Base-by-base conservation (phyloP, 2,797 vertebrate species). In the Enteromius afrohamiltoni region DNA sequence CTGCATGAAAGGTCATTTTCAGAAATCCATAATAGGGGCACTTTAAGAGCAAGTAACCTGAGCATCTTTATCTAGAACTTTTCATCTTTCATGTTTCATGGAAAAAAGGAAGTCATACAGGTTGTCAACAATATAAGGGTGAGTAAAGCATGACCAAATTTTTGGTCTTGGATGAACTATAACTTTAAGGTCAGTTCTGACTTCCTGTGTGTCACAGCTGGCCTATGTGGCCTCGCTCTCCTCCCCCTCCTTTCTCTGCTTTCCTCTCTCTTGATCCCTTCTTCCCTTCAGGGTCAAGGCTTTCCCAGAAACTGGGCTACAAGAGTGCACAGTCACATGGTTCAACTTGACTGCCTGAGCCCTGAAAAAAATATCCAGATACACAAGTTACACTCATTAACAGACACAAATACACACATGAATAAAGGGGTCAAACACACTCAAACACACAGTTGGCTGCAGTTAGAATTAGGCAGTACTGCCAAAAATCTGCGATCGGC, bases 221-320 rank as follows among this genome's bases (percentile, higher is more conserved):
- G 83, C 68, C 80, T 77, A 67, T 70, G 53, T 49, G 31, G 40
- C 79, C 71, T 31, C n/a, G 17, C 23, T 34, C n/a, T 16, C 45
- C n/a, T 16, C 45, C 49, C 62, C 55, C n/a, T 3, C 47, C 19
- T 9, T 17, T 40, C 70, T 42, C 51, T 58, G 74, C 16, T 47
- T 42, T 26, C n/a, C 37, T 40, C 73, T 77, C 21, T 80, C 53
- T 58, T 71, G 29, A 68, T 79, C 21, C 82, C 76, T 65, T 82
- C 74, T 76, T 86, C 62, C 47, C 29, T 80, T 87, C 9, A 23
- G 75, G 87, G 88, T 88, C 86, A 88, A 75, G 83, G 16, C 47
- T 86, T 89, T 89, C 87, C 88, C 88, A 89, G 83, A 85, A 83
- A 74, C 77, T 83, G 70, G 73, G 81, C 69, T 84, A 77, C 85